Conservation (phyloP, 2,888 invertebrate genomes). For the Caenorhabditis sp. region DNA sequence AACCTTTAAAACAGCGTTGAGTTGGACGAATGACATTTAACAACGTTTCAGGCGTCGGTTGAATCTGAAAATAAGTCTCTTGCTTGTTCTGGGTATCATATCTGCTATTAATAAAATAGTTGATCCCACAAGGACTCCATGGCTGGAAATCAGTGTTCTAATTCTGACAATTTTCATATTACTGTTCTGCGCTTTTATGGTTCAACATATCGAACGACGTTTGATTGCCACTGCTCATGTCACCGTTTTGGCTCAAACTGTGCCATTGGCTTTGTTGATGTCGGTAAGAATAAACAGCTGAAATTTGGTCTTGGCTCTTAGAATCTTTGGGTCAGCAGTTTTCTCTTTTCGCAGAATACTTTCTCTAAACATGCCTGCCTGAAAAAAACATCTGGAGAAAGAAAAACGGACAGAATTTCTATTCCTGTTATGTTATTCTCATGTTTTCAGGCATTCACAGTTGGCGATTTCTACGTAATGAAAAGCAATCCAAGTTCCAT, state of each 20-base stretch:
- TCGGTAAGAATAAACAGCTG: slow-evolving; percentile 24
- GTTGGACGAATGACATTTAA: background rate
- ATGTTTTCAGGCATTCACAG: slow-evolving; percentile 19
- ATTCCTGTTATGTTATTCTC: background rate
- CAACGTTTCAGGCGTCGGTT: slow-evolving; percentile 32
- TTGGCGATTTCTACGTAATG: slow-evolving; percentile 12
- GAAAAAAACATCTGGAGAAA: background rate
- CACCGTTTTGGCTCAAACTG: slow-evolving; percentile 45
- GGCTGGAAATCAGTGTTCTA: slow-evolving; percentile 27
- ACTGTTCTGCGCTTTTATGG: slow-evolving; percentile 12
- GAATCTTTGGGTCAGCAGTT: too few species aligned
- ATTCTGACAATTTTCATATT: slow-evolving; percentile 13
- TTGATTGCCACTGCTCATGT: slow-evolving; percentile 9
- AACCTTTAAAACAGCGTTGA: too few species aligned
- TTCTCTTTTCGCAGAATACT: too few species aligned
- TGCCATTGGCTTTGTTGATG: slow-evolving; percentile 32
- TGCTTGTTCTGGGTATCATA: slow-evolving; percentile 24
- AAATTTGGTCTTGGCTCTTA: background rate
- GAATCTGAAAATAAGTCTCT: slow-evolving; percentile 4
- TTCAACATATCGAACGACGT: slow-evolving; percentile 37
- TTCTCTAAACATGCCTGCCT: too few species aligned
- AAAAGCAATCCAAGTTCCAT: slow-evolving; percentile 1
- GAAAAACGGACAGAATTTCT: too few species aligned
- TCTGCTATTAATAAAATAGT: slow-evolving; percentile 28
- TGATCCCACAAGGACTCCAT: slow-evolving; percentile 5